phyloP scores from a whole-genome alignment of 2,888 invertebrate species.

The Temnothorax rugatulus region DNA sequence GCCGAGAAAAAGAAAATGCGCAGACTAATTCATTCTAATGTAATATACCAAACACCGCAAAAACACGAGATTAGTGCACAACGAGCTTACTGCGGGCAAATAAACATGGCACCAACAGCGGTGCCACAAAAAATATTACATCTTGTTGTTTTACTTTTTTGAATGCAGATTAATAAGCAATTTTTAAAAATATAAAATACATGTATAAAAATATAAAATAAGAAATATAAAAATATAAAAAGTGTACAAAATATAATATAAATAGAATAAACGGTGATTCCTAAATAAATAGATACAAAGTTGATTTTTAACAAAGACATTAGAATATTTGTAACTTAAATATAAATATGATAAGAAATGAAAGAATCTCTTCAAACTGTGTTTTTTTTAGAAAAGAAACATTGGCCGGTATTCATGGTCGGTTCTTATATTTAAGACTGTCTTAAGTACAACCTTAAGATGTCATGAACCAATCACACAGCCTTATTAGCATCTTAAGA shows the following conservation, averaged over 20 bases:
- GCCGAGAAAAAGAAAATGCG: not conserved
- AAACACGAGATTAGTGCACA: slow-evolving; percentile 21
- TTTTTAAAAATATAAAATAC: not conserved
- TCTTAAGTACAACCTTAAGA: no score
- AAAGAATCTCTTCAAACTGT: not conserved
- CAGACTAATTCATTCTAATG: slow-evolving; percentile 28
- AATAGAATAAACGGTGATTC: no score
- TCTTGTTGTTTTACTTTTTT: not conserved
- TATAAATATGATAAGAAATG: not conserved
- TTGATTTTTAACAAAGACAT: not conserved
- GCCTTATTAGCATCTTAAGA: no score
- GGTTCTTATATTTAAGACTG: no score
- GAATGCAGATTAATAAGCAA: not conserved
- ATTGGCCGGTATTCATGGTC: no score
- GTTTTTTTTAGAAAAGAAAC: not conserved
- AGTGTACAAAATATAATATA: no score
- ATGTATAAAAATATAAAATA: not conserved
- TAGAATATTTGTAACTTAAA: not conserved
- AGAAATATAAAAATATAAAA: not conserved
- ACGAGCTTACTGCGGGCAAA: slow-evolving; percentile 14
- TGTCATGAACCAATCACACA: no score
- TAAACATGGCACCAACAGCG: slow-evolving; percentile 6
- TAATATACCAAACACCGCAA: not conserved
- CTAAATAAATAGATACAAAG: not conserved
- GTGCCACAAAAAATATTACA: not conserved